phyloP scores from a whole-genome alignment of 2,113 vertebrate genomes.

The Crotalus helleri region DNA sequence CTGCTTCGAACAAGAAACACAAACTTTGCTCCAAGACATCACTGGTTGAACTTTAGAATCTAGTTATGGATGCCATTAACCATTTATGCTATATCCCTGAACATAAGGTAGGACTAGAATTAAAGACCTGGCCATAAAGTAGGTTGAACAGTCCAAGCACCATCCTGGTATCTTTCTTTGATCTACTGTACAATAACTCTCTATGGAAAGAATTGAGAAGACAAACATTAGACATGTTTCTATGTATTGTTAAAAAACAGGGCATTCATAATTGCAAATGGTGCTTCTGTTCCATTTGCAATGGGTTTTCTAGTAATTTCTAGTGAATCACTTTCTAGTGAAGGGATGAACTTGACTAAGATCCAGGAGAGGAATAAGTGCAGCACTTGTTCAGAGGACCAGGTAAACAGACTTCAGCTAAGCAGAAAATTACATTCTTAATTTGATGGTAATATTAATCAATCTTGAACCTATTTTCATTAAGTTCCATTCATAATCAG shows the following conservation, averaged over 20 bases:
- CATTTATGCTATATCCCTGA: not conserved
- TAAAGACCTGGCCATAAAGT: not conserved
- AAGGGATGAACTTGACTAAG: not conserved
- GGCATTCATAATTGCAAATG: not conserved
- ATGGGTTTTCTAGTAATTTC: not conserved
- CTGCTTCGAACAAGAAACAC: not conserved
- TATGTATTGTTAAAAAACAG: not conserved
- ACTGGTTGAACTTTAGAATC: not conserved
- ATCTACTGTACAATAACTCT: not conserved
- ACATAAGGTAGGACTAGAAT: not conserved
- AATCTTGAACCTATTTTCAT: not conserved
- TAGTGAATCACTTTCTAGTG: not conserved
- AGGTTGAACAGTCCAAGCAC: not conserved
- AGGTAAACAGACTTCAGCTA: not conserved
- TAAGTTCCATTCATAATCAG: constrained; percentile 1
- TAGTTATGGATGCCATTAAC: not conserved
- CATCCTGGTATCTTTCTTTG: not conserved
- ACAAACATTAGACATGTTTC: not conserved
- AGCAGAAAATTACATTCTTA: not conserved
- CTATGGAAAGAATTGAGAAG: not conserved
- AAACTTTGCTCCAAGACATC: not conserved
- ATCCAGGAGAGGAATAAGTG: not conserved
- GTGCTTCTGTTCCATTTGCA: not conserved
- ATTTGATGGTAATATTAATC: not conserved
- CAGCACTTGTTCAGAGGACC: not conserved